Evolutionary conservation across 2,888 invertebrate species (phyloP), one percentile per base, ranked within the genome.

Genomic region (Crepidodera aurea): DNA sequence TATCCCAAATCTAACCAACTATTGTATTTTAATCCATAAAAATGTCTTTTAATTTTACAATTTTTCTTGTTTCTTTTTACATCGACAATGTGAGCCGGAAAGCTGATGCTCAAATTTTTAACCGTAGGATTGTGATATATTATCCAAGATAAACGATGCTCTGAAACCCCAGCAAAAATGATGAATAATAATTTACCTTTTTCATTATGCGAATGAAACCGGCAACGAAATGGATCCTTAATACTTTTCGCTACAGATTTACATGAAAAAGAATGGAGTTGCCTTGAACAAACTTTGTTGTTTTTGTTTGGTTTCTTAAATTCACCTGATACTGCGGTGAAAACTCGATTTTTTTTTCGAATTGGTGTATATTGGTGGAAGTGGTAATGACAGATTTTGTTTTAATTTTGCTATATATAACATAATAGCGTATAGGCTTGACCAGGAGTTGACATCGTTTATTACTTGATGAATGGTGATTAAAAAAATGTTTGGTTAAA

Each of bases 151-250:
- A 56, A 56, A 56, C 46, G 56, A 56, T 48, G 48, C 13, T 48
- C 46, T 56, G 56, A 34, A 56, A 56, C 25, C 22, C 34, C 25
- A 34, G 19, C 37, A 22, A 48, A 56, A 37, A 56, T 56, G 56
- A 56, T 56, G 46, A 48, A 56, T 56, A 56, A 56, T 56, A 37
- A 56, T 56, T 46, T 46, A 56, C 56, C 48, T 56, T 56, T 55
- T 56, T 56, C 39, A 56, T 56, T 56, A 46, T 15, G 13, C 16
- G 37, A 48, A 42, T 54, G 53, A 29, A 40, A 42, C 27, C 10
- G 40, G 27, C n/a, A 16, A 40, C 32, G 34, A 19, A 48, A 48
- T 32, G 56, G 25, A 56, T 48, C 25, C 12, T 48, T 16, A 56
- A 56, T 46, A 56, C 16, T 56, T 34, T 56, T 56, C 56, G 10